Evolutionary conservation across 2,113 vertebrate species (phyloP).

Genomic region (Speoplatyrhinus poulsoni): DNA sequence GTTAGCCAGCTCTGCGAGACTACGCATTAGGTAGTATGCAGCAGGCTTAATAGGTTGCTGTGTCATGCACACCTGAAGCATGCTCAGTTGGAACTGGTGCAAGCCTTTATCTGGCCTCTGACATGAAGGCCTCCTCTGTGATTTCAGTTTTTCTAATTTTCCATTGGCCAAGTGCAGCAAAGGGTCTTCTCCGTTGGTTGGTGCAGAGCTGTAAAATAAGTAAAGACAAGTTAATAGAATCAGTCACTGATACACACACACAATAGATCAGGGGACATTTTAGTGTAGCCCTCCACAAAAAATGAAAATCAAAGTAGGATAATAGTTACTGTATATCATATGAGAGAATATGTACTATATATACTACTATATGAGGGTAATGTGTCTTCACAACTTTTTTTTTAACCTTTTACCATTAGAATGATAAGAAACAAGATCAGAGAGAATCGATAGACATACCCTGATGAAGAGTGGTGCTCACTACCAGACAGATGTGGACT

Average conservation of each 20-base stretch:
- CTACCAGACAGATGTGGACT: constrained; percentile 55
- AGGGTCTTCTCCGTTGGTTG: constrained; percentile 65
- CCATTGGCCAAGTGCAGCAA: constrained; percentile 74
- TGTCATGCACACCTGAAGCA: constrained; percentile 80
- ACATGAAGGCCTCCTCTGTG: constrained; percentile 81
- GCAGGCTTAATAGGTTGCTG: background rate
- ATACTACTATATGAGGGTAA: background rate
- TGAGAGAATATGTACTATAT: too few relatives aligned
- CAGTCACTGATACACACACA: background rate
- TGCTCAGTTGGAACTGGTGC: constrained; percentile 85
- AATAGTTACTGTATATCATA: too few relatives aligned
- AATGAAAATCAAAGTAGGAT: too few relatives aligned
- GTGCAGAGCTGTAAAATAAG: constrained; percentile 52
- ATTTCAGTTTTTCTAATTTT: constrained; percentile 82
- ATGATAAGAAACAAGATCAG: constrained; percentile 3
- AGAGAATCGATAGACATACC: constrained; percentile 59
- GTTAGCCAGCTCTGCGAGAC: too few relatives aligned
- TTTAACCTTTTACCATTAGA: background rate
- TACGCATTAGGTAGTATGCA: too few relatives aligned
- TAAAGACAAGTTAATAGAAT: background rate
- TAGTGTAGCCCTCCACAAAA: too few relatives aligned
- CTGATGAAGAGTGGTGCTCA: constrained; percentile 66
- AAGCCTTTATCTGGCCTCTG: constrained; percentile 80
- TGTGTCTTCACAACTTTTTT: background rate
- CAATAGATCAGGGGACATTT: background rate